Base-by-base conservation (phyloP, 1,140 invertebrate genomes). In the Caenorhabditis briggsae region DNA sequence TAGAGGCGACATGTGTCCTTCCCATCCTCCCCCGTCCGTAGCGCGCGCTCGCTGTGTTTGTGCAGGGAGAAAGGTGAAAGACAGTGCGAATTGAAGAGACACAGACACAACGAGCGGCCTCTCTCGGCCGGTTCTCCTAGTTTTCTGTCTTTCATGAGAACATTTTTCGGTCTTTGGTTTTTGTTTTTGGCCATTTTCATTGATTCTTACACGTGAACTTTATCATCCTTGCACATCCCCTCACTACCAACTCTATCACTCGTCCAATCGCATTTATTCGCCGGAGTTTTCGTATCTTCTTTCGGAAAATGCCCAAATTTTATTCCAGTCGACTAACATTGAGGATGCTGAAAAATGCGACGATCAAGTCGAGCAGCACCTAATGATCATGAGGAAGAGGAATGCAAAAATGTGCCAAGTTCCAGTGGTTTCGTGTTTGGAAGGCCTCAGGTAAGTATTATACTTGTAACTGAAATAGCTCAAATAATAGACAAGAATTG, bases 161-260 rank as follows among this genome's bases (percentile, higher is more conserved):
- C 70, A 50, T 78, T 20, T 23, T 9, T 78, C 70, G 70, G 46
- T 78, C 46, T 78, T 78, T 78, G 46, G 46, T 78, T 78, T 78
- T 78, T 1, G 5, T 43, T 78, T 50, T 50, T 65, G 33, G 33
- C 33, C 33, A 33, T 78, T 41, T 78, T 78, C n/a, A 23, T 43
- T 20, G 14, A 70, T 70, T 70, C 64, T 18, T 70, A n/a, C 7
- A 46, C 20, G 11, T 18, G 43, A 12, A 14, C 5, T 46, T 46
- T 70, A 5, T 46, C 64, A 18, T 23, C 5, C 58, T 33, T 33
- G 33, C 33, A 33, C 33, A 33, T 33, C 33, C 33, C 33, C 33
- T 33, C 33, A 33, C 33, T 33, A 33, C 3, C 33, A 33, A 2
- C 33, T 33, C 33, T 33, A 33, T 33, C 33, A 33, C 33, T 33